phyloP scores from a whole-genome alignment of 2,888 invertebrate species.

The Tachina lurida region DNA sequence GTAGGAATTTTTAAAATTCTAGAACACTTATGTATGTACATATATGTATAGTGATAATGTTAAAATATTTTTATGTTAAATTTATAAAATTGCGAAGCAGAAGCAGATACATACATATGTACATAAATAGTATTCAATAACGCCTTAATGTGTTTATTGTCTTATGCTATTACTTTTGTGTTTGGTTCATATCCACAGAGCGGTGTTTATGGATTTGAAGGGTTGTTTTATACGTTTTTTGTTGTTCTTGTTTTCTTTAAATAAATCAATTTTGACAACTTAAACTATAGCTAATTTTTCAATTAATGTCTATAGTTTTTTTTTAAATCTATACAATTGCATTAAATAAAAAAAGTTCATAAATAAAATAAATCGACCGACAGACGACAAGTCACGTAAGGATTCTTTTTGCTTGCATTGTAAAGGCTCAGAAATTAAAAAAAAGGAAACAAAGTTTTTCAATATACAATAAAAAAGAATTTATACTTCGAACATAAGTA shows the following conservation, averaged over 20 bases:
- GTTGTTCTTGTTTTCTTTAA: not conserved
- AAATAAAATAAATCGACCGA: conserved; percentile 22
- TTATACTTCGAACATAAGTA: not conserved
- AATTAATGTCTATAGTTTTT: conserved; percentile 79
- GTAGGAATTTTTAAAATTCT: not conserved
- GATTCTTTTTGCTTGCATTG: conserved; percentile 6
- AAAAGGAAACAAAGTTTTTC: conserved; percentile 24
- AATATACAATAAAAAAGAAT: conserved; percentile 13
- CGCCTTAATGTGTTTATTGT: conserved; percentile 48
- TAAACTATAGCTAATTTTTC: conserved; percentile 78
- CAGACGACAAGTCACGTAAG: conserved; percentile 76
- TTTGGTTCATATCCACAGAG: conserved; percentile 43
- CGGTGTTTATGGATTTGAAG: conserved; percentile 27
- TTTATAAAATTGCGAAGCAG: conserved; percentile 7
- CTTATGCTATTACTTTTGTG: conserved; percentile 36
- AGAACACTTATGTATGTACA: not conserved
- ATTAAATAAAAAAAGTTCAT: conserved; percentile 24
- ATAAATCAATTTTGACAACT: conserved; percentile 75
- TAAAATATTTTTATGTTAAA: conserved; percentile 9
- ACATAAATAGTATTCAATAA: not conserved
- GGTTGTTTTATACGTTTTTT: conserved; percentile 19
- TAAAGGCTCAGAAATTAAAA: conserved; percentile 8
- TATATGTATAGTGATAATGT: not conserved
- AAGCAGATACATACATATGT: no score
- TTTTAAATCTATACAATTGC: conserved; percentile 46